Evolutionary conservation across 2,797 vertebrate species (phyloP), one percentile per base, ranked within the genome.

Genomic region (Passerculus sandwichensis): DNA sequence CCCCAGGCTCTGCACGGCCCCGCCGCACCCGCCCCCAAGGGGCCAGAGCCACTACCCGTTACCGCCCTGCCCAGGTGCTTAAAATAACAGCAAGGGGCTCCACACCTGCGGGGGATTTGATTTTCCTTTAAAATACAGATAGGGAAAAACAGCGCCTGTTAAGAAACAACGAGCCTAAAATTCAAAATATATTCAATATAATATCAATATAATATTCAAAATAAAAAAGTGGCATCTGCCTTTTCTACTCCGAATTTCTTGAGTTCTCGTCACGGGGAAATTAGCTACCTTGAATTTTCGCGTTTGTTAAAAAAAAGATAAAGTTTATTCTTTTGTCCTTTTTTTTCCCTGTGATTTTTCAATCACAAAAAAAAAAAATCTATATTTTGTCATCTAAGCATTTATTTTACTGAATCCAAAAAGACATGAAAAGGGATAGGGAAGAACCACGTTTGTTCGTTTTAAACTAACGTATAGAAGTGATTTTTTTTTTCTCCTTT

Each of bases 271-370:
- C 44, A 70, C 48, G 47, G 50, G 74, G 92, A 89, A 98, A 98
- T 97, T 93, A 98, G 95, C 90, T 97, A 93, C 94, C 94, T 96
- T 93, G 51, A 87, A 92, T 97, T 95, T 96, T 96, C 94, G 91
- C 30, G 5, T 95, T 98, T 97, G 97, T 97, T 98, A 97, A 97
- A 98, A 98, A 98, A 98, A 98, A 98, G 97, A 98, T 98, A 98
- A 97, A 98, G 96, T 98, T 98, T 98, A 98, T 98, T 98, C 61
- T 53, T 45, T 51, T 71, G 6, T 82, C 91, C 7, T 23, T 38
- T 6, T 38, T 89, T 93, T 82, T 66, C 25, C 75, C 36, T 92
- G 85, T 91, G 73, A 53, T 91, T 83, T 97, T 97, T 97, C 94
- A 97, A 91, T 97, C 97, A 97, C 96, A 34, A 97, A 98, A 98